These are phyloP conservation scores for Alviniconcha marisindica DNA, from an alignment of 1,140 invertebrate species.

Conservation along the genomic window DNA sequence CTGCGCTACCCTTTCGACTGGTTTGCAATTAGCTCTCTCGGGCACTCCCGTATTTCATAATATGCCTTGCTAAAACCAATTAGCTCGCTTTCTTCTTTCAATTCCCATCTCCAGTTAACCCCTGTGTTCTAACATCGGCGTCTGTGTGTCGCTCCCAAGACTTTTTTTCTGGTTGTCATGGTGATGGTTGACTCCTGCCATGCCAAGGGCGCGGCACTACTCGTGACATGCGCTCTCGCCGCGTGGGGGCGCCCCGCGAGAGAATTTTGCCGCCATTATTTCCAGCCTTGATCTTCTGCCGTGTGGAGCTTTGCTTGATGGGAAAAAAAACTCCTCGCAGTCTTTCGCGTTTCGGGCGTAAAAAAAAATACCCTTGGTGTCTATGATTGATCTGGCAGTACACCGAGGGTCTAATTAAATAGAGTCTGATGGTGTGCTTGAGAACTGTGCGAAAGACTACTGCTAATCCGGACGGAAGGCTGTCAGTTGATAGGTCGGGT, in stretches of 20 bases:
- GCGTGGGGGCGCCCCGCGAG: background rate
- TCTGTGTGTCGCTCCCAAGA: background rate
- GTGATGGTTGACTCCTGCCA: conserved; percentile 10
- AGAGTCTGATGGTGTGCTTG: too few relatives aligned
- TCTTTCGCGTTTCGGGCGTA: too few relatives aligned
- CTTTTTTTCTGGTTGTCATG: background rate
- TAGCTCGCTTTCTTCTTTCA: background rate
- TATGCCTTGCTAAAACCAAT: background rate
- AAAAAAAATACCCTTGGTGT: too few relatives aligned
- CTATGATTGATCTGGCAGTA: too few relatives aligned
- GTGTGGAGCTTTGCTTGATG: too few relatives aligned
- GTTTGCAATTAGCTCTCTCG: background rate
- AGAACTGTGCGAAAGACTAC: too few relatives aligned
- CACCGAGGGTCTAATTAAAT: too few relatives aligned
- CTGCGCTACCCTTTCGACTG: too few relatives aligned
- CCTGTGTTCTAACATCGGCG: background rate
- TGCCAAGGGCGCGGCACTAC: background rate
- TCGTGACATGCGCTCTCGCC: background rate
- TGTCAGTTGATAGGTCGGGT: too few relatives aligned
- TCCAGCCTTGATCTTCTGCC: background rate
- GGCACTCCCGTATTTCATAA: background rate
- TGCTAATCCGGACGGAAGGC: too few relatives aligned
- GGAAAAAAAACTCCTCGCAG: too few relatives aligned
- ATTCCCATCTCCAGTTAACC: conserved; percentile 15
- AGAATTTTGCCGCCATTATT: conserved; percentile 16